phyloP scores from a whole-genome alignment of 2,888 invertebrate species.

The Ophonus ardosiacus region DNA sequence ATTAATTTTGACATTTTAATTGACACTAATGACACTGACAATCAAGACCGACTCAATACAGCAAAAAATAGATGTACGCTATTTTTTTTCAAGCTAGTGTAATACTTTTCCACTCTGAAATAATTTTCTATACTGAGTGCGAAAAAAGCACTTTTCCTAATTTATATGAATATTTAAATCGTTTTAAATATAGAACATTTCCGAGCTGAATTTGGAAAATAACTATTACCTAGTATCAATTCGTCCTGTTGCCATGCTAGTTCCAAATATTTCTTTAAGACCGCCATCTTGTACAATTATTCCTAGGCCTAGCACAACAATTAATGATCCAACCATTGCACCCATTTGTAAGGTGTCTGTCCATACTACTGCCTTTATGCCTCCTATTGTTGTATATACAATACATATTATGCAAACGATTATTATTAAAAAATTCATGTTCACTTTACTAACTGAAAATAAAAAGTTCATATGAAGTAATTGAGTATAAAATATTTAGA shows the following conservation, averaged over 20 bases:
- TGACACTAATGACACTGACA: no score
- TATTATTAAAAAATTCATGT: slow-evolving; percentile 80
- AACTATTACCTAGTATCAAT: slow-evolving; percentile 12
- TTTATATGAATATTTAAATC: not conserved
- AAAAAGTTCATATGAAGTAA: not conserved
- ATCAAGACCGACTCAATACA: no score
- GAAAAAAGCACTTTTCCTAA: no score
- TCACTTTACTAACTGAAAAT: slow-evolving; percentile 81
- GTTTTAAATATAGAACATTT: no score
- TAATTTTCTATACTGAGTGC: no score
- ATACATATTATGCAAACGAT: slow-evolving; percentile 83
- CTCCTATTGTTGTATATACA: slow-evolving; percentile 82
- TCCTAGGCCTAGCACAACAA: slow-evolving; percentile 71
- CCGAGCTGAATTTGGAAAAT: no score
- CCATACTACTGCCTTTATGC: slow-evolving; percentile 74
- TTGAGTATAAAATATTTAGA: not conserved
- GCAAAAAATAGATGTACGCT: no score
- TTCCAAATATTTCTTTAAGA: not conserved
- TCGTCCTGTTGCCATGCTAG: not conserved
- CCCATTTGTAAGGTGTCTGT: slow-evolving; percentile 73
- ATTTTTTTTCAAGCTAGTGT: no score
- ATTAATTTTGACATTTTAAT: no score
- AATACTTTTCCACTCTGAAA: no score
- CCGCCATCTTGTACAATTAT: slow-evolving; percentile 69
- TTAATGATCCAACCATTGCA: slow-evolving; percentile 72